phyloP scores from a whole-genome alignment of 2,888 invertebrate genomes.

The Apamea monoglypha region DNA sequence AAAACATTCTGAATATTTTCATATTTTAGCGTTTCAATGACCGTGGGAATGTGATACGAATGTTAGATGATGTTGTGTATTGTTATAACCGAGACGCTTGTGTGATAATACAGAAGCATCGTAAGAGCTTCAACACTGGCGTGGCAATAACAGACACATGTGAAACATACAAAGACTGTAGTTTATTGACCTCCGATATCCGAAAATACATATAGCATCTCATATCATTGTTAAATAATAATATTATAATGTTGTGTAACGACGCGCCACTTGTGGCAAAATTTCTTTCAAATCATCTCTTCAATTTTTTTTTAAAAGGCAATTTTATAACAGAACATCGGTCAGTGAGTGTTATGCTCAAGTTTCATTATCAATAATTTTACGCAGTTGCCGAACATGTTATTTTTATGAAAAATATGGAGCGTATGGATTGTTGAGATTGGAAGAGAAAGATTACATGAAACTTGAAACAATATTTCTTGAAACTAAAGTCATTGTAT shows the following conservation, averaged over 20 bases:
- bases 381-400: slow-evolving; percentile 31
- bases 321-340: slow-evolving; percentile 21
- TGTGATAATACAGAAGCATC: not conserved
- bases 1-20: slow-evolving; percentile 15
- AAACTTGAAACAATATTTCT: slow-evolving; percentile 34
- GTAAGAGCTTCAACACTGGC: not conserved
- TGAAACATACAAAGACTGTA: slow-evolving; percentile 23
- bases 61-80: slow-evolving; percentile 29
- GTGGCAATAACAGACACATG: slow-evolving; percentile 41
- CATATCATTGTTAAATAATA: not conserved
- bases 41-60: slow-evolving; percentile 50
- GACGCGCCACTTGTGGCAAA: not conserved
- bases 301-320: not conserved
- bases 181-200: slow-evolving; percentile 49
- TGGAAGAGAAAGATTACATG: slow-evolving; percentile 20
- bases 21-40: slow-evolving; percentile 30
- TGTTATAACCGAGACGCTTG: slow-evolving; percentile 34
- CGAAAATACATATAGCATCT: slow-evolving; percentile 12
- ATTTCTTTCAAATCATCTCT: slow-evolving; percentile 5
- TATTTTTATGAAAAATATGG: slow-evolving; percentile 35
- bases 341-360: slow-evolving; percentile 8
- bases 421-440: slow-evolving; percentile 22
- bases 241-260: not conserved
- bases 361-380: slow-evolving; percentile 41
- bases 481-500: slow-evolving; percentile 21